Evolutionary conservation across 2,113 vertebrate species (phyloP), one percentile per base, ranked within the genome.

Genomic region (Phylloscopus trochilus): DNA sequence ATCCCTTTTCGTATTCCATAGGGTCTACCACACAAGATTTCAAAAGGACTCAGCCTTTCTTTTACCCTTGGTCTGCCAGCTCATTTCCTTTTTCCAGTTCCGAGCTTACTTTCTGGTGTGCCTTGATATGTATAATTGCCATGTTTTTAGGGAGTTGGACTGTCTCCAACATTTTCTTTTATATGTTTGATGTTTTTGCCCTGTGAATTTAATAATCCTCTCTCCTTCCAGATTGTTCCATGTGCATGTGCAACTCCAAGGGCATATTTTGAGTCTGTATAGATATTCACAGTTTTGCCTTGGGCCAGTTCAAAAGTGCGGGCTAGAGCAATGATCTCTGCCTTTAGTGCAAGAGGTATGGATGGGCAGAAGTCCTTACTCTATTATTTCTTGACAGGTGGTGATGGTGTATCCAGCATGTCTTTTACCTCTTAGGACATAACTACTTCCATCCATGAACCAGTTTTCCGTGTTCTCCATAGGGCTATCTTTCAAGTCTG

Each of bases 301-400:
- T n/a, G 11, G 12, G 20, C 33, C 31, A 44, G 9, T 44, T 35
- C 26, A 2, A 79, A 30, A 3, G 31, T 4, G 1, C 0, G 1
- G 4, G 60, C 44, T 28, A 79, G 11, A 27, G 49, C 49, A 79
- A 53, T 53, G 35, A 64, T 30, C 13, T 66, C 15, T 18, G 39
- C 31, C 20, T 44, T 79, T 24, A 55, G 62, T 46, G 39, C 18
- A 27, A 27, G 33, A 55, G 19, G 15, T 35, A 10, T 15, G 11
- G 13, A n/a, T 44, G 13, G 49, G 60, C 20, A 55, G 28, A 46
- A 9, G 26, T 33, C 39, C 24, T 23, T 15, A 53, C 12, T 64
- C 12, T 64, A 30, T 79, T 23, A 44, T 43, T 27, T 44, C 26
- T 22, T 18, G 10, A 2, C 47, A 28, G 24, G 37, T 53, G 39